Percentiles rank a stretch among this genome's conserved stretches.
Evolutionary conservation across 2,888 invertebrate genomes (phyloP).

Genomic region (Callyntrura sp.): DNA sequence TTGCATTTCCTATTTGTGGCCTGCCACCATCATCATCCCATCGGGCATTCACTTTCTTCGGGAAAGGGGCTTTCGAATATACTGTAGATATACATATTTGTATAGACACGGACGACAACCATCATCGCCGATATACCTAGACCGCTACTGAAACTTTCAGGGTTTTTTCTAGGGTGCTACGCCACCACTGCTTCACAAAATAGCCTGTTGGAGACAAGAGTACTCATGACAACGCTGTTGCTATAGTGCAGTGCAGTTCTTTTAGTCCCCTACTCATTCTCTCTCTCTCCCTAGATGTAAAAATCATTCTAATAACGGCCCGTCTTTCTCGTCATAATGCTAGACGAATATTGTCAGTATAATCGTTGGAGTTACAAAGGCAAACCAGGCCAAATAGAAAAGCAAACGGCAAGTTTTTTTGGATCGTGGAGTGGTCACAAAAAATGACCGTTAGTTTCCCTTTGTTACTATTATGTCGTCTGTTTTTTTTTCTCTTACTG

Average conservation of each 20-base stretch:
- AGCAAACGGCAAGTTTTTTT: neutral
- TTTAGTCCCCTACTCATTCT: no score
- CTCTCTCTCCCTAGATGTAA: no score
- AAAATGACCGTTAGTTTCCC: constrained; percentile 15
- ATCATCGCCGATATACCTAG: neutral
- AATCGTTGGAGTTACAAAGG: no score
- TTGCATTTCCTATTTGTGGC: constrained; percentile 58
- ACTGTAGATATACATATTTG: neutral
- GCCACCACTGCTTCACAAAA: no score
- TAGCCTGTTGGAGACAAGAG: no score
- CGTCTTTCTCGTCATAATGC: neutral
- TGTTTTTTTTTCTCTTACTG: constrained; percentile 8
- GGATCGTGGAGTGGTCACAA: neutral
- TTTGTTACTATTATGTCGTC: constrained; percentile 41
- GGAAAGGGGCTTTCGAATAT: neutral
- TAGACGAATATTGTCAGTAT: neutral
- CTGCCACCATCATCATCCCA: constrained; percentile 34
- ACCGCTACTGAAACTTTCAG: neutral
- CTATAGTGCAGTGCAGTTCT: no score
- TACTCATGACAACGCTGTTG: no score
- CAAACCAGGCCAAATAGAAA: neutral
- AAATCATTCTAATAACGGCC: no score
- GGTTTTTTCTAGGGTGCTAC: neutral
- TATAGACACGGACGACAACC: neutral
- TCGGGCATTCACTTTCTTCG: constrained; percentile 1